phyloP scores from a whole-genome alignment of 2,888 invertebrate species.

The Drosophila quinaria region DNA sequence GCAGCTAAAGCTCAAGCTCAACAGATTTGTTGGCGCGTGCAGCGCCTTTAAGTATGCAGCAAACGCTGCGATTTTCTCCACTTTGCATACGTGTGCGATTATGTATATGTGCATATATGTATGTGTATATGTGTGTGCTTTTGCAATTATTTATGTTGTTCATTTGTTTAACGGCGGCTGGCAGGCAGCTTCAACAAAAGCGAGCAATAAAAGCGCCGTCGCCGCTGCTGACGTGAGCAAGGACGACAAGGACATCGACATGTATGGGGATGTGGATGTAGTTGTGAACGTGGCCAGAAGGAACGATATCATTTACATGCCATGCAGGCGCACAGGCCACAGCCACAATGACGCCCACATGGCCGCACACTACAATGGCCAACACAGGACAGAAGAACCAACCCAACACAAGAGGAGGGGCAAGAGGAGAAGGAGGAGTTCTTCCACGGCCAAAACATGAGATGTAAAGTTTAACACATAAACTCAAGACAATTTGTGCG shows the following conservation, averaged over 20 bases:
- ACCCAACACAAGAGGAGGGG: slow-evolving; percentile 10
- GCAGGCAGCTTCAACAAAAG: slow-evolving; percentile 76
- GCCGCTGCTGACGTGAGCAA: slow-evolving; percentile 71
- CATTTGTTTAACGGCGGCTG: slow-evolving; percentile 79
- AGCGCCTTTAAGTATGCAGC: slow-evolving; percentile 67
- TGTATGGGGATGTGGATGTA: slow-evolving; percentile 12
- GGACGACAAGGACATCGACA: slow-evolving; percentile 49
- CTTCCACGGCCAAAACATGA: slow-evolving; percentile 64
- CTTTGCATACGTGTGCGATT: slow-evolving; percentile 52
- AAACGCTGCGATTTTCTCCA: slow-evolving; percentile 70
- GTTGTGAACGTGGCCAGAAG: slow-evolving; percentile 59
- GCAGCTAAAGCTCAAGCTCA: slow-evolving; percentile 51
- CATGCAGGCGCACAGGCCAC: slow-evolving; percentile 63
- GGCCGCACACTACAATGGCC: slow-evolving; percentile 64
- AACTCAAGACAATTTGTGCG: slow-evolving; percentile 81
- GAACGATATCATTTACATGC: slow-evolving; percentile 83
- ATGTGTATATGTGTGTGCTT: slow-evolving; percentile 52
- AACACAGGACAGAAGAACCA: slow-evolving; percentile 44
- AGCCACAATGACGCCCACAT: slow-evolving; percentile 69
- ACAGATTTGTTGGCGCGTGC: slow-evolving; percentile 64
- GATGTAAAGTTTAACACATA: slow-evolving; percentile 82
- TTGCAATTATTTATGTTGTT: slow-evolving; percentile 82
- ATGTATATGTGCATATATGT: slow-evolving; percentile 11
- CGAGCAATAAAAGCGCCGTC: slow-evolving; percentile 75
- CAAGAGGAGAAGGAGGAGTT: slow-evolving; percentile 23